phyloP scores from a whole-genome alignment of 2,113 vertebrate species.

The Hydropotes inermis region DNA sequence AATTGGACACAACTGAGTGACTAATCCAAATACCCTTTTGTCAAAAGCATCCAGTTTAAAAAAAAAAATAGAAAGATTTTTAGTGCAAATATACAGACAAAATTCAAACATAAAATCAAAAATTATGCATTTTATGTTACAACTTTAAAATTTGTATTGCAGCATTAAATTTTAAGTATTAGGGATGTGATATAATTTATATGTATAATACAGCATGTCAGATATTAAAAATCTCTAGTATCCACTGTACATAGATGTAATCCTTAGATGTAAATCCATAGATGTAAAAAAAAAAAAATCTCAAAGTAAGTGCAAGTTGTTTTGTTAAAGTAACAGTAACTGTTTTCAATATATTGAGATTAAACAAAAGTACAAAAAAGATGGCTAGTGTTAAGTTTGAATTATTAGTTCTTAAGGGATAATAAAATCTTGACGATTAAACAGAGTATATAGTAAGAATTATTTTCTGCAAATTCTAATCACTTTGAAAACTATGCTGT shows the following conservation, averaged over 20 bases:
- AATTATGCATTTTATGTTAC: background rate
- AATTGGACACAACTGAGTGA: background rate
- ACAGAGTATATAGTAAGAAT: conserved; percentile 47
- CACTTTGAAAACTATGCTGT: conserved; percentile 74
- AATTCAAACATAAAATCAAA: background rate
- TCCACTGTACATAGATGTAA: background rate
- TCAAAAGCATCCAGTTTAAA: background rate
- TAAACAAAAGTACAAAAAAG: conserved; percentile 45
- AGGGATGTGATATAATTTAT: background rate
- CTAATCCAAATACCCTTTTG: background rate
- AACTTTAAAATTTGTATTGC: background rate
- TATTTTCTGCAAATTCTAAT: conserved; percentile 76
- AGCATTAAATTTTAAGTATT: background rate
- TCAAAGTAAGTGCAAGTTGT: background rate
- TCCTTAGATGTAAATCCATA: background rate
- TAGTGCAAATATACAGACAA: background rate
- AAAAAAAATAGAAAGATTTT: background rate
- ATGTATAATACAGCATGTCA: background rate
- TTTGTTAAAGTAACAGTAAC: background rate
- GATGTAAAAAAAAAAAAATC: background rate
- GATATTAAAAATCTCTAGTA: background rate
- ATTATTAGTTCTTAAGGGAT: conserved; percentile 63
- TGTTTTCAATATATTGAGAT: conserved; percentile 56
- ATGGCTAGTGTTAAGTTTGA: conserved; percentile 51
- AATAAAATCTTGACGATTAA: conserved; percentile 75